These are phyloP conservation scores for Dinomys branickii DNA, from an alignment of 2,113 vertebrate genomes.

Conservation along the genomic window DNA sequence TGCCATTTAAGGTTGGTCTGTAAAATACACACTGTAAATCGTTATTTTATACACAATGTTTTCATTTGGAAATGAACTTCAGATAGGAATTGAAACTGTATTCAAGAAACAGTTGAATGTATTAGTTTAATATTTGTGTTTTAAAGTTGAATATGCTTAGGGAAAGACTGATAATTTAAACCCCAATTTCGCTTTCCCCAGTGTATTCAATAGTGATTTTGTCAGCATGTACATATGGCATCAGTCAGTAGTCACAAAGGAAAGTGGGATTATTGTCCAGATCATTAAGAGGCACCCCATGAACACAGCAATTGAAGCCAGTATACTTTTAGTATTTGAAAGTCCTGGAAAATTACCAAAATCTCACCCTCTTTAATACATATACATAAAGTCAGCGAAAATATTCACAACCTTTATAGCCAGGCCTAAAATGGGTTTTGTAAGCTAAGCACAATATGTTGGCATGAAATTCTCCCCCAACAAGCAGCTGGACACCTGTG, in stretches of 20 bases:
- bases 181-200: neutral
- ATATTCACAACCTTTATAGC: constrained; percentile 58
- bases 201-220: neutral
- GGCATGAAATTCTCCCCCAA: neutral
- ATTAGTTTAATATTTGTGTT: constrained; percentile 1
- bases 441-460: neutral
- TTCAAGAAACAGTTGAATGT: constrained; percentile 34
- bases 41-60: neutral
- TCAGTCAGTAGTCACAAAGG: constrained; percentile 26
- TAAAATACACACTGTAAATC: constrained; percentile 4
- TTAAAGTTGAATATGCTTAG: constrained; percentile 22
- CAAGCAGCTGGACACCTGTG: constrained; percentile 8
- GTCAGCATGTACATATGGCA: neutral
- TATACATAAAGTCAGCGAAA: constrained; percentile 52
- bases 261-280: constrained; percentile 37
- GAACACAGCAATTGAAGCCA: constrained; percentile 48
- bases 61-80: neutral
- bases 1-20: neutral
- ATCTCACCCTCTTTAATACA: constrained; percentile 30
- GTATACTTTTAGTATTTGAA: constrained; percentile 29
- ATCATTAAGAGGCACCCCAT: constrained; percentile 49
- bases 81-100: neutral
- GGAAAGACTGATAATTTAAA: constrained; percentile 17
- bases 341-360: constrained; percentile 66
- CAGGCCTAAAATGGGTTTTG: constrained; percentile 29